Conservation (phyloP, 2,113 vertebrate genomes). For the Callorhinus ursinus region DNA sequence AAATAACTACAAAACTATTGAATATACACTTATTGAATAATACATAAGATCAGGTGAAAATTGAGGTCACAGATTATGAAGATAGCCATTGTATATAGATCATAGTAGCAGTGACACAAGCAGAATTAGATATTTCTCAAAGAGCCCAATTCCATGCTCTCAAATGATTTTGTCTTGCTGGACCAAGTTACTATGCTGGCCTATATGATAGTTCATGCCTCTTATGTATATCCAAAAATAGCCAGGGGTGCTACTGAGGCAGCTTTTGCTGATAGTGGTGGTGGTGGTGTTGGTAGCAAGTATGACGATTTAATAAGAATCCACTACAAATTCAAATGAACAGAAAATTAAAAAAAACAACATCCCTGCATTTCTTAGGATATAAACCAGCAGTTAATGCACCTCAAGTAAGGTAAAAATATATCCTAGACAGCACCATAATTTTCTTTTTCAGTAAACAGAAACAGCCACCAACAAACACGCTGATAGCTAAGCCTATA, state of each 20-base stretch:
- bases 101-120: neutral
- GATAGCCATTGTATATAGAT: neutral
- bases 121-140: neutral
- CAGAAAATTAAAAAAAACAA: neutral
- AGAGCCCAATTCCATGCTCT: neutral
- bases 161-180: neutral
- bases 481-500: neutral
- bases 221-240: neutral
- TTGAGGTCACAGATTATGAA: neutral
- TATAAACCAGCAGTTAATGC: neutral
- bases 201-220: neutral
- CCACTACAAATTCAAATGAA: conserved; percentile 30
- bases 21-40: neutral
- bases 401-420: conserved; percentile 42
- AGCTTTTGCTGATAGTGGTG: neutral
- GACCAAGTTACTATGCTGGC: neutral
- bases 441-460: conserved; percentile 54
- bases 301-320: neutral
- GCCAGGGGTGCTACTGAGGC: neutral
- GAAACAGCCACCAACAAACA: conserved; percentile 46
- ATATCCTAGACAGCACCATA: neutral
- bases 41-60: neutral
- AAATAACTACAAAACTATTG: neutral
- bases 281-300: neutral
- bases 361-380: neutral